These are phyloP conservation scores for Drosophila sp. DNA, from an alignment of 1,140 invertebrate species.

Conservation along the genomic window DNA sequence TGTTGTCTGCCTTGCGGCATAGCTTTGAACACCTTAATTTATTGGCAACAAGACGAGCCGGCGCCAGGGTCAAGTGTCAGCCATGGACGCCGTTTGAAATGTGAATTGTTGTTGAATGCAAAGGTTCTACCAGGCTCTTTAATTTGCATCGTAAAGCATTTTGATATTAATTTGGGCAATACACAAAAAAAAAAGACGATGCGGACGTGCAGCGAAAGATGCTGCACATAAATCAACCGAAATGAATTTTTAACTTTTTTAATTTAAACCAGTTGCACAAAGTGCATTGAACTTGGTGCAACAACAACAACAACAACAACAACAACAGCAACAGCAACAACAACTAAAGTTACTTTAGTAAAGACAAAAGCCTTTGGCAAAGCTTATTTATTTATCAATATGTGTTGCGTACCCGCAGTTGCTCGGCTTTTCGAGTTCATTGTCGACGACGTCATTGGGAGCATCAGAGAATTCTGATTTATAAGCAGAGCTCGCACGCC, in stretches of 20 bases:
- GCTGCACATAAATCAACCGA: slow-evolving; percentile 62
- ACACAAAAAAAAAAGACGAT: slow-evolving; percentile 11
- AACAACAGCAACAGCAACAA: slow-evolving; percentile 7
- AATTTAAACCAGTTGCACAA: slow-evolving; percentile 76
- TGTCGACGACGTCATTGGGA: slow-evolving; percentile 67
- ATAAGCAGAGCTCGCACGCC: slow-evolving; percentile 58
- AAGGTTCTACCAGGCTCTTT: slow-evolving; percentile 32
- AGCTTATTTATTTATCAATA: slow-evolving; percentile 83
- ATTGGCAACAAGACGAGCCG: slow-evolving; percentile 70
- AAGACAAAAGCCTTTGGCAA: slow-evolving; percentile 75
- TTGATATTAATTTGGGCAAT: slow-evolving; percentile 51
- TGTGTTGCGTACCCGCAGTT: slow-evolving; percentile 63
- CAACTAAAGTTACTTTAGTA: slow-evolving; percentile 28
- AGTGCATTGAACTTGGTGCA: slow-evolving; percentile 67
- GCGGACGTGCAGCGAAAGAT: slow-evolving; percentile 25
- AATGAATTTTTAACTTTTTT: slow-evolving; percentile 70
- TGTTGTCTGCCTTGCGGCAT: slow-evolving; percentile 37
- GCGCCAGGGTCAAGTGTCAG: slow-evolving; percentile 77
- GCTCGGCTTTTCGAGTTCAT: slow-evolving; percentile 61
- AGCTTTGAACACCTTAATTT: slow-evolving; percentile 73
- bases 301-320: slow-evolving; percentile 9
- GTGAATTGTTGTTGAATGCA: slow-evolving; percentile 33
- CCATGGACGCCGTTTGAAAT: slow-evolving; percentile 50
- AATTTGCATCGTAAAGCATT: slow-evolving; percentile 61
- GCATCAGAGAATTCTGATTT: slow-evolving; percentile 78